Percentiles rank a stretch among this genome's conserved stretches.
Evolutionary conservation across 2,888 invertebrate genomes (phyloP).

Genomic region (Ptilodon capucinus): DNA sequence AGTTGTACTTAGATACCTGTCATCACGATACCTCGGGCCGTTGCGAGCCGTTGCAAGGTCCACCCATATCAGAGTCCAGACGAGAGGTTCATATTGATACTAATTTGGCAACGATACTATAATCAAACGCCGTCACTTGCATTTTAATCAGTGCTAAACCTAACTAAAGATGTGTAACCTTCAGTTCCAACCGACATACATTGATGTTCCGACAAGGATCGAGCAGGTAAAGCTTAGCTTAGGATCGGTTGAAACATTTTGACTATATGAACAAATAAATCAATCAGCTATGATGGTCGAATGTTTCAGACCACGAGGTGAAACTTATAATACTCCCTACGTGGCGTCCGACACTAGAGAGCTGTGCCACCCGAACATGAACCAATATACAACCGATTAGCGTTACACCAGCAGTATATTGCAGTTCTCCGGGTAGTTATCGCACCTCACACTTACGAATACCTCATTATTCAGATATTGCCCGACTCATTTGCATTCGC

Average conservation of each 20-base stretch:
- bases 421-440: neutral
- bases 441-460: neutral
- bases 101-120: neutral
- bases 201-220: too few species aligned
- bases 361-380: too few species aligned
- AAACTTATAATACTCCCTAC: too few species aligned
- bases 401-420: neutral
- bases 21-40: neutral
- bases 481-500: slow-evolving; percentile 9
- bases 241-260: too few species aligned
- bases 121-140: neutral
- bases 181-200: neutral
- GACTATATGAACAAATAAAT: too few species aligned
- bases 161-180: neutral
- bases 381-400: too few species aligned
- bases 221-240: too few species aligned
- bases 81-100: neutral
- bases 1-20: neutral
- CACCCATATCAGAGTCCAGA: neutral
- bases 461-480: neutral
- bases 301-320: too few species aligned
- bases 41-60: neutral
- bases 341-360: too few species aligned
- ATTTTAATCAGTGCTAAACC: neutral
- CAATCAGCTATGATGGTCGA: too few species aligned